Evolutionary conservation across 2,888 invertebrate genomes (phyloP), one percentile per base, ranked within the genome.

Genomic region (Buathra laborator): DNA sequence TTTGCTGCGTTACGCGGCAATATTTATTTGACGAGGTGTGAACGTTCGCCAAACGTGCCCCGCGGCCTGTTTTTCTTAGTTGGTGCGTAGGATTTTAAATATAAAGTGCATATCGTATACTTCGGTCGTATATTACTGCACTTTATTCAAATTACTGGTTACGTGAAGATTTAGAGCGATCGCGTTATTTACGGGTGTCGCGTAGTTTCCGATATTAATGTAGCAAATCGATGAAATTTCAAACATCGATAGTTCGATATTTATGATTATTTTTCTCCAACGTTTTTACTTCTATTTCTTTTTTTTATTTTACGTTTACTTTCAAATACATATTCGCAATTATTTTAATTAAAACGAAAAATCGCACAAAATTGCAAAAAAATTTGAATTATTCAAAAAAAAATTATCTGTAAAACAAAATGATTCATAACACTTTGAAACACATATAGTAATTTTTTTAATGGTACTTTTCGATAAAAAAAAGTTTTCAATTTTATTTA

Each of bases 21-120:
- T 53, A 68, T 78, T 68, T 78, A 78, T 77, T 68, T 81, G 19
- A 78, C 78, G 78, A 84, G 84, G 84, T 84, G 84, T 74, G 62
- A 84, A 84, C 84, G 78, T 64, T 67, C 56, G 76, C 62, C 56
- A 72, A 44, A 59, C 51, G 51, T 68, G 74, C 84, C 71, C 66
- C 68, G 44, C 77, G 84, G 77, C 53, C 44, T 14, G 6, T 78
- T 78, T 81, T 56, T 24, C 81, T 43, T 24, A 44, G 71, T 72
- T 77, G 48, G 29, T 29, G 29, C 19, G 62, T n/a, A 32, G 32
- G 32, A 6, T 32, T 29, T 14, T 12, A 29, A 62, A 32, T 14
- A 62, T 14, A 29, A 62, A 32, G 29, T 62, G 62, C 62, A 62
- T 62, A 56, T 56, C 56, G 62, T 29, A 62, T 29, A 62, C 62